Evolutionary conservation across 1,140 invertebrate species (phyloP).

Genomic region (Diploscapter pachys): DNA sequence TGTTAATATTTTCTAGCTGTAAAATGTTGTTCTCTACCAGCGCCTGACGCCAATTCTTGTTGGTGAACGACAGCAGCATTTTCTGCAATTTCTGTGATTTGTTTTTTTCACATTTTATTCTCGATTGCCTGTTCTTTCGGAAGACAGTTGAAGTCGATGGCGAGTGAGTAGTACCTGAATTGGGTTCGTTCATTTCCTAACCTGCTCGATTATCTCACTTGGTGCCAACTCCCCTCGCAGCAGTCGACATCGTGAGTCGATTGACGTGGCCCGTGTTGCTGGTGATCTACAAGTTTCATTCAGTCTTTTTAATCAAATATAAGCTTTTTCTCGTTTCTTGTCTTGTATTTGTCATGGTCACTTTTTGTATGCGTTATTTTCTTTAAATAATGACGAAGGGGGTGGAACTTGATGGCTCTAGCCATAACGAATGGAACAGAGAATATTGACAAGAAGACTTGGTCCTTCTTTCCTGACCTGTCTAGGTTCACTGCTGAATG

Average conservation of each 20-base stretch:
- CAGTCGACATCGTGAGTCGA: slow-evolving; percentile 16
- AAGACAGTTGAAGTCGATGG: slow-evolving; percentile 22
- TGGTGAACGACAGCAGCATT: slow-evolving; percentile 33
- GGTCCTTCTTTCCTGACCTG: not conserved
- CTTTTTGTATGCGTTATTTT: slow-evolving; percentile 24
- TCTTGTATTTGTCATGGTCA: slow-evolving; percentile 31
- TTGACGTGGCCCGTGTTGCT: slow-evolving; percentile 37
- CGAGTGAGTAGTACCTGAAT: slow-evolving; percentile 29
- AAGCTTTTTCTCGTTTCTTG: too few relatives aligned
- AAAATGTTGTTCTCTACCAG: slow-evolving; percentile 17
- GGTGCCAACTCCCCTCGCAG: slow-evolving; percentile 27
- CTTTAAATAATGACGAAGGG: slow-evolving; percentile 1
- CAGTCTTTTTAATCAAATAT: too few relatives aligned
- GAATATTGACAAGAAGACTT: too few relatives aligned
- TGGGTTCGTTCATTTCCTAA: too few relatives aligned
- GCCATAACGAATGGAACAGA: too few relatives aligned
- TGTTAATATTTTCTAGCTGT: slow-evolving; percentile 10
- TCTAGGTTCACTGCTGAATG: slow-evolving; percentile 30
- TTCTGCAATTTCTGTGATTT: slow-evolving; percentile 17
- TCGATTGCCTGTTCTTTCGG: slow-evolving; percentile 11
- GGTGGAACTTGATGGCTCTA: slow-evolving; percentile 8
- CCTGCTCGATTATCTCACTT: not conserved
- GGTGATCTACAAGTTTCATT: slow-evolving; percentile 9
- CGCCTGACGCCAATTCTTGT: slow-evolving; percentile 33
- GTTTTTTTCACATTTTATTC: too few relatives aligned